A percentile compares a stretch with the other conserved stretches of the same genome.
Evolutionary conservation across 1,140 invertebrate genomes (phyloP).

Genomic region (Anagrus nilaparvatae): DNA sequence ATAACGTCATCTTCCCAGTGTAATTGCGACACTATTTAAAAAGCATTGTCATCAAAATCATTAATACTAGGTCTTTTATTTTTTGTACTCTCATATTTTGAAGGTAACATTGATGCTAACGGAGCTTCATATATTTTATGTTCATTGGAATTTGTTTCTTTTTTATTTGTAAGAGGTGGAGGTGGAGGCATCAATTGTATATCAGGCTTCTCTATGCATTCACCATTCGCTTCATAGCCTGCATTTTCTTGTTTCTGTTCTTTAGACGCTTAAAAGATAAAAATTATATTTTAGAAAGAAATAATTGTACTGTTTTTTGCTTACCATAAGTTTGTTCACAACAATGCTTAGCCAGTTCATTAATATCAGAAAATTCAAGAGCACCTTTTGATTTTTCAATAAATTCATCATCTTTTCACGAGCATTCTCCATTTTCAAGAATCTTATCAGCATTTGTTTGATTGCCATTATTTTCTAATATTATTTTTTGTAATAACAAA

Average conservation of each 20-base stretch:
- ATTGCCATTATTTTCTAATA: slow-evolving; percentile 39
- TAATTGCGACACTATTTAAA: slow-evolving; percentile 88
- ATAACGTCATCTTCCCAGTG: slow-evolving; percentile 98
- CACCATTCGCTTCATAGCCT: slow-evolving; percentile 52
- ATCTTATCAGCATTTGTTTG: slow-evolving; percentile 26
- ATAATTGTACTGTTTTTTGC: no score
- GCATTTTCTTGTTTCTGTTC: no score
- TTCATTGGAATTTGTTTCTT: slow-evolving; percentile 31
- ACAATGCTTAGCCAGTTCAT: slow-evolving; percentile 74
- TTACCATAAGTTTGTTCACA: slow-evolving; percentile 23
- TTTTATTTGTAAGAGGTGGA: slow-evolving; percentile 30
- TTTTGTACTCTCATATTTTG: slow-evolving; percentile 66
- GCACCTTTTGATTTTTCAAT: slow-evolving; percentile 71
- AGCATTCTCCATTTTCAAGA: slow-evolving; percentile 15
- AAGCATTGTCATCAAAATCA: slow-evolving; percentile 75
- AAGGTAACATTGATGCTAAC: slow-evolving; percentile 87
- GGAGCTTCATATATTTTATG: slow-evolving; percentile 76
- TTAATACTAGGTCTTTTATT: slow-evolving; percentile 18
- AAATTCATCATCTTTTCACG: slow-evolving; percentile 32
- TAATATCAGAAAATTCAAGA: slow-evolving; percentile 88
- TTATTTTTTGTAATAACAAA: slow-evolving; percentile 72
- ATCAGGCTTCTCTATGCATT: slow-evolving; percentile 48
- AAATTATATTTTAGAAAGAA: no score
- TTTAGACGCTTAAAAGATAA: background rate
- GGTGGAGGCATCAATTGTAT: slow-evolving; percentile 66